Conservation (phyloP, 2,888 invertebrate genomes). For the Zygogramma bicolorata region DNA sequence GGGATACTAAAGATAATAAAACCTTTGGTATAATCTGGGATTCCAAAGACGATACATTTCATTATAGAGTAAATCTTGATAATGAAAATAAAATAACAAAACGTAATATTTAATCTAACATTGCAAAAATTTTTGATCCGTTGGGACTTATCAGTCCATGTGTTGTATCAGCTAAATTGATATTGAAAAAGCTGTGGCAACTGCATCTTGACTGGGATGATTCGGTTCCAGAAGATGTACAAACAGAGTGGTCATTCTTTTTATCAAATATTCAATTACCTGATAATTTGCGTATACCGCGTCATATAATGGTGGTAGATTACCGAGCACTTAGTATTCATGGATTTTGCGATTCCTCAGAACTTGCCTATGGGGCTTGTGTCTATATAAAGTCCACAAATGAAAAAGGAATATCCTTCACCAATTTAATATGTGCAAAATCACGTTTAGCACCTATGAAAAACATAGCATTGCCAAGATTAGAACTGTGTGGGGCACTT, state of each 20-base stretch:
- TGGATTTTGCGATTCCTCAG: slow-evolving; percentile 42
- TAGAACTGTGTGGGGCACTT: slow-evolving; percentile 45
- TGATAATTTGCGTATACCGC: slow-evolving; percentile 25
- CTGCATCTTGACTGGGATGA: slow-evolving; percentile 38
- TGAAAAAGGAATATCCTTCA: not conserved
- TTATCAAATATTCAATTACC: slow-evolving; percentile 13
- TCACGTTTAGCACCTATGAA: slow-evolving; percentile 42
- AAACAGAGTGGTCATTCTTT: slow-evolving; percentile 13
- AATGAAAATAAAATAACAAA: slow-evolving; percentile 27
- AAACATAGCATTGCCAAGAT: slow-evolving; percentile 39
- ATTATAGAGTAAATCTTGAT: slow-evolving; percentile 19
- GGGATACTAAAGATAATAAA: slow-evolving; percentile 26
- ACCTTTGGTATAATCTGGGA: slow-evolving; percentile 41
- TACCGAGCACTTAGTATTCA: slow-evolving; percentile 24
- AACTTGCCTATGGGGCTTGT: slow-evolving; percentile 32
- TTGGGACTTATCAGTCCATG: slow-evolving; percentile 41
- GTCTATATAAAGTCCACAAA: slow-evolving; percentile 33
- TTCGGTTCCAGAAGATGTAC: slow-evolving; percentile 18
- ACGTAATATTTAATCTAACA: slow-evolving; percentile 32
- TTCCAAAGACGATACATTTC: slow-evolving; percentile 32
- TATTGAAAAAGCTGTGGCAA: slow-evolving; percentile 43
- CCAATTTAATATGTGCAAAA: slow-evolving; percentile 21
- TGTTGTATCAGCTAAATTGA: slow-evolving; percentile 39
- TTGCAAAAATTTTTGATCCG: slow-evolving; percentile 43
- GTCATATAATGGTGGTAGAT: slow-evolving; percentile 22